A percentile compares a stretch with the other conserved stretches of the same genome.
These are phyloP conservation scores for Calliopum simillimum DNA, from an alignment of 2,888 invertebrate species.

Conservation along the genomic window DNA sequence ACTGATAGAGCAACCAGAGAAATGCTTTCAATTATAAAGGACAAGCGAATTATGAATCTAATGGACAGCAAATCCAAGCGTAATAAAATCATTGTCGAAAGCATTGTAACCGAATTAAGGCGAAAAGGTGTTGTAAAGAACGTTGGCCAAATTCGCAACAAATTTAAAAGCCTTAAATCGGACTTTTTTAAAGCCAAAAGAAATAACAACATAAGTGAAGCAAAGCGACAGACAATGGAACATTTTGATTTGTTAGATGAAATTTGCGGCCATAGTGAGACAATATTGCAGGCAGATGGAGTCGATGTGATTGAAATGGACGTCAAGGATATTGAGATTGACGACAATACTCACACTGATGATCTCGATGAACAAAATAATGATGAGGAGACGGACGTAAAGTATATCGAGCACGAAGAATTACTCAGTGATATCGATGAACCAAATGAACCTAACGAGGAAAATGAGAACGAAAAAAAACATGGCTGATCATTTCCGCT, in stretches of 20 bases:
- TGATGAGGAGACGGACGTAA: too few relatives aligned
- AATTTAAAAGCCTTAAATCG: conserved; percentile 7
- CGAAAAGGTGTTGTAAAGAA: background rate
- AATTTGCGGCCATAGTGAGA: background rate
- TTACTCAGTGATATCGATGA: too few relatives aligned
- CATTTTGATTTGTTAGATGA: background rate
- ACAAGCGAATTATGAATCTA: background rate
- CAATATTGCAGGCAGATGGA: background rate
- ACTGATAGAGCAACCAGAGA: background rate
- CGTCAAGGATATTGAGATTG: background rate
- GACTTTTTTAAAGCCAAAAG: background rate
- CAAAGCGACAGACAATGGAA: background rate
- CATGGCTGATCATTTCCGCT: too few relatives aligned
- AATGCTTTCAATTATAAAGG: background rate
- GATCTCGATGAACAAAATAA: background rate
- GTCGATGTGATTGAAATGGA: background rate
- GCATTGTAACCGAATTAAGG: background rate
- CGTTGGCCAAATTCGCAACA: background rate
- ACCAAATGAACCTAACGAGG: too few relatives aligned
- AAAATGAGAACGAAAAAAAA: too few relatives aligned
- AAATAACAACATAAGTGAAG: background rate
- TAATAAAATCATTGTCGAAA: background rate
- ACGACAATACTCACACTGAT: background rate
- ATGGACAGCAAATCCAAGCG: conserved; percentile 2
- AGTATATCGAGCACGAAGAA: too few relatives aligned